Evolutionary conservation across 2,797 vertebrate genomes (phyloP).

Genomic region (Semaprochilodus insignis): DNA sequence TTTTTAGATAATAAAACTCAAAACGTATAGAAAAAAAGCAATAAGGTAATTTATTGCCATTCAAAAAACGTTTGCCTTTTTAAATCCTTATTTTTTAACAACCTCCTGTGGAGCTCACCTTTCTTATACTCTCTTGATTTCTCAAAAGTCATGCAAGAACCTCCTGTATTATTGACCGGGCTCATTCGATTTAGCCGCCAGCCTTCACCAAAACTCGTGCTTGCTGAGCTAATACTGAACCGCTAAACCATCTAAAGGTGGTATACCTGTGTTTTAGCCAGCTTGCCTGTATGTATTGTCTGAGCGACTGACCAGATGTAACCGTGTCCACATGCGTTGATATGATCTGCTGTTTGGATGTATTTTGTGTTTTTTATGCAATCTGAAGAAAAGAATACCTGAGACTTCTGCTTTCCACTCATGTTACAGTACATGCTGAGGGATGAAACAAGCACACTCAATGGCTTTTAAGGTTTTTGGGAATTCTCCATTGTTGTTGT

Average conservation of each 20-base stretch:
- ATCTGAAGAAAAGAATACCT: background rate
- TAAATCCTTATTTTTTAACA: constrained; percentile 49
- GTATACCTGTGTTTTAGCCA: background rate
- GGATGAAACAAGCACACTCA: background rate
- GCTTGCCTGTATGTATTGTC: background rate
- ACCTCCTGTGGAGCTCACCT: constrained; percentile 36
- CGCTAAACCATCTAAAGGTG: background rate
- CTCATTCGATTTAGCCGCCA: background rate
- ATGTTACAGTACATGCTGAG: background rate
- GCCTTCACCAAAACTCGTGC: constrained; percentile 11
- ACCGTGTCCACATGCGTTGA: background rate
- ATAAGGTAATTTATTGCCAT: constrained; percentile 71
- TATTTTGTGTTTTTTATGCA: constrained; percentile 22
- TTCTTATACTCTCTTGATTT: constrained; percentile 15
- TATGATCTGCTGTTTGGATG: background rate
- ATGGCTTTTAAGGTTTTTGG: background rate
- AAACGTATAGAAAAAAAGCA: constrained; percentile 70
- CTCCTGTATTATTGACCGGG: background rate
- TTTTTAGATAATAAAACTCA: constrained; percentile 55
- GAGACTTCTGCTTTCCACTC: background rate
- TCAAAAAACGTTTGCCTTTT: constrained; percentile 76
- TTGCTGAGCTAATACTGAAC: constrained; percentile 4
- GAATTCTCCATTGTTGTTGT: background rate
- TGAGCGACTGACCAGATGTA: background rate
- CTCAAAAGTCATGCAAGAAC: constrained; percentile 5